Evolutionary conservation across 1,140 invertebrate genomes (phyloP).

Genomic region (Drosophila orena): DNA sequence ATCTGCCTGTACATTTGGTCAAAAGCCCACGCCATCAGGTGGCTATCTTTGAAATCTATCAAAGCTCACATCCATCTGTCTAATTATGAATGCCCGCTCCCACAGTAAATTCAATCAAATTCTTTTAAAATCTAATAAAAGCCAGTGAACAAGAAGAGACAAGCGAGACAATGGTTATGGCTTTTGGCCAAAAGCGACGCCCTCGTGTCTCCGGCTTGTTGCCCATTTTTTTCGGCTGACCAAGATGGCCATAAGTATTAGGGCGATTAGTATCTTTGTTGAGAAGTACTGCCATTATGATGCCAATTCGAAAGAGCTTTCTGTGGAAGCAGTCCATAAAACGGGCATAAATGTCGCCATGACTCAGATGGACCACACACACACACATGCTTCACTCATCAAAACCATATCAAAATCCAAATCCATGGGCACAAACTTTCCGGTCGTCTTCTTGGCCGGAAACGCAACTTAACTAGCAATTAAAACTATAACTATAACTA

Average conservation of each 20-base stretch:
- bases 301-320: slow-evolving; percentile 78
- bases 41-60: slow-evolving; percentile 38
- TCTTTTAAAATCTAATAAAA: slow-evolving; percentile 59
- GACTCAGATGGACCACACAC: slow-evolving; percentile 58
- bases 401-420: too few species aligned
- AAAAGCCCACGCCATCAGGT: neutral
- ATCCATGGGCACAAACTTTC: slow-evolving; percentile 49
- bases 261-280: slow-evolving; percentile 77
- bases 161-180: slow-evolving; percentile 52
- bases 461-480: slow-evolving; percentile 78
- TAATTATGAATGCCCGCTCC: slow-evolving; percentile 45
- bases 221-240: neutral
- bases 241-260: slow-evolving; percentile 64
- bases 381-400: slow-evolving; percentile 39
- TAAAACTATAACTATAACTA: slow-evolving; percentile 81
- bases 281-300: slow-evolving; percentile 79
- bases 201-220: slow-evolving; percentile 42
- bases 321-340: slow-evolving; percentile 74
- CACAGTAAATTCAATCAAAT: slow-evolving; percentile 62
- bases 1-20: neutral
- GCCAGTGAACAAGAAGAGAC: slow-evolving; percentile 26
- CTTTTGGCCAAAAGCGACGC: slow-evolving; percentile 72
- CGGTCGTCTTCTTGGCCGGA: slow-evolving; percentile 55
- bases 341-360: slow-evolving; percentile 75
- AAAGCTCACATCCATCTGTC: slow-evolving; percentile 28